Conservation (phyloP, 1,140 invertebrate species). For the Euura saliciscinereae region DNA sequence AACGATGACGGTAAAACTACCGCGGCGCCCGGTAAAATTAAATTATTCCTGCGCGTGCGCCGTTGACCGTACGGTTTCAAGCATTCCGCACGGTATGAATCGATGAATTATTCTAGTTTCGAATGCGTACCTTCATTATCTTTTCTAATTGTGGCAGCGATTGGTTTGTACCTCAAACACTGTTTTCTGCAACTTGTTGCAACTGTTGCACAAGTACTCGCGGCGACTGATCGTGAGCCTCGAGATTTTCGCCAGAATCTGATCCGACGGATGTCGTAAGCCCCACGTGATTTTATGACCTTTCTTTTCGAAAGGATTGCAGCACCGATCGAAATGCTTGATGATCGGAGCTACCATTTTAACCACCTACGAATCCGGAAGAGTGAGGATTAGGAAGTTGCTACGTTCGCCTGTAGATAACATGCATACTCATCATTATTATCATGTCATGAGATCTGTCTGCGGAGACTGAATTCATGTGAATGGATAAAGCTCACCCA, state of each 20-base stretch:
- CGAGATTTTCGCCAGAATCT: not conserved
- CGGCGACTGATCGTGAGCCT: not conserved
- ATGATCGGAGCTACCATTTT: not conserved
- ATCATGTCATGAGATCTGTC: not conserved
- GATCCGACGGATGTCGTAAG: not conserved
- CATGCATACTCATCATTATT: not conserved
- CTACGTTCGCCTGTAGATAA: not conserved
- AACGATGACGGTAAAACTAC: too few species aligned
- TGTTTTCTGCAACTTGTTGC: not conserved
- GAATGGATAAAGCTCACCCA: not conserved
- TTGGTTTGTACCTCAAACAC: not conserved
- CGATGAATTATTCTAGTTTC: not conserved
- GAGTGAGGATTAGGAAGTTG: not conserved
- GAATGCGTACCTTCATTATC: not conserved
- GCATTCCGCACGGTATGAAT: not conserved
- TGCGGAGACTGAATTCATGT: not conserved
- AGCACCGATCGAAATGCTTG: not conserved
- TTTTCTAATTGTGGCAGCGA: not conserved
- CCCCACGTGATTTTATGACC: constrained; percentile 2
- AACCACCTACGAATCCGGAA: not conserved
- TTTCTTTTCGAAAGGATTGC: constrained; percentile 3
- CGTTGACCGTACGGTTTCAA: too few species aligned
- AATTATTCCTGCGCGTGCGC: too few species aligned
- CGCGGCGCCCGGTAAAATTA: too few species aligned
- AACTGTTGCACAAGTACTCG: not conserved